phyloP scores from a whole-genome alignment of 2,797 vertebrate species.

The Gallinago nigripennis region DNA sequence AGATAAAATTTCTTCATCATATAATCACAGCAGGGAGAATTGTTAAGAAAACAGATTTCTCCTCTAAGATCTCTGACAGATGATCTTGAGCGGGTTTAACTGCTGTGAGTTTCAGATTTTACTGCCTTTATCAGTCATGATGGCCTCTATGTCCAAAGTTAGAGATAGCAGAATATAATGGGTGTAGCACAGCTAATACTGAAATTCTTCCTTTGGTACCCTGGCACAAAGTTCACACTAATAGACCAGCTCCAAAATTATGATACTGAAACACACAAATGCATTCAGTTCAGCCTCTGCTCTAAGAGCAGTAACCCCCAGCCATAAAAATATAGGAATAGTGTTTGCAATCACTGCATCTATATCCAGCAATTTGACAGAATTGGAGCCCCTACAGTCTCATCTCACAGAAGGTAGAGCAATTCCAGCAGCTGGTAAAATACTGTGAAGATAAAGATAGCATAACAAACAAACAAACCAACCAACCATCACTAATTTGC shows the following conservation, averaged over 20 bases:
- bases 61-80: neutral
- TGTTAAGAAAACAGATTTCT: conserved; percentile 28
- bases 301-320: neutral
- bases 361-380: neutral
- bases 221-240: neutral
- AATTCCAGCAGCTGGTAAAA: neutral
- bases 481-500: neutral
- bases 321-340: neutral
- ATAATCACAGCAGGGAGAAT: neutral
- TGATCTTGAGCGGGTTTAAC: neutral
- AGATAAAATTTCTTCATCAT: neutral
- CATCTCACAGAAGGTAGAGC: neutral
- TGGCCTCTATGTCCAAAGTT: neutral
- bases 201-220: neutral
- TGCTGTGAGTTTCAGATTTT: neutral
- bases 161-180: neutral
- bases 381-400: neutral
- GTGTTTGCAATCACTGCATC: neutral
- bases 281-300: neutral
- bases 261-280: neutral
- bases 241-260: neutral
- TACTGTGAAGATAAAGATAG: neutral
- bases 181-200: neutral
- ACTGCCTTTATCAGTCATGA: neutral
- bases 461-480: neutral